A percentile compares a stretch with the other conserved stretches of the same genome.
These are phyloP conservation scores for Pseudolaguvia tuberculata DNA, from an alignment of 2,113 vertebrate genomes.

Conservation along the genomic window DNA sequence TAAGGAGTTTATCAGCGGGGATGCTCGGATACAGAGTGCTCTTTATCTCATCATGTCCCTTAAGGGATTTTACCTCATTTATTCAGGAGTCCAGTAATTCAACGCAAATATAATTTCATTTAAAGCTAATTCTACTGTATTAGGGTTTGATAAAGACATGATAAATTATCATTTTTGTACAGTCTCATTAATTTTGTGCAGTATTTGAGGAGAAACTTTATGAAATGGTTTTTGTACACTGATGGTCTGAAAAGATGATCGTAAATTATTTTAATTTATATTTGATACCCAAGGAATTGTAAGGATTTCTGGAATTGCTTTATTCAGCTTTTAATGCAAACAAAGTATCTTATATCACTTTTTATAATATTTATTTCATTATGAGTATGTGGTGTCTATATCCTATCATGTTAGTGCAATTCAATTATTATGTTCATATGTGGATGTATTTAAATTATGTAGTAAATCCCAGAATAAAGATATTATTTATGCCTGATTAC, in stretches of 20 bases:
- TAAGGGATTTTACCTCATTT: conserved; percentile 71
- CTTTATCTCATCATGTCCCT: conserved; percentile 59
- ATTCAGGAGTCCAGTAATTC: conserved; percentile 73
- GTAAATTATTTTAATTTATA: conserved; percentile 68
- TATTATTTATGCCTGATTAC: not conserved
- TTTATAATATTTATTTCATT: conserved; percentile 38
- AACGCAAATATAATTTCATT: conserved; percentile 76
- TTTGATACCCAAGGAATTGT: conserved; percentile 57
- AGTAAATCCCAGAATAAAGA: not conserved
- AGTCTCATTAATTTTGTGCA: conserved; percentile 61
- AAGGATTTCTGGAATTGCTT: conserved; percentile 49
- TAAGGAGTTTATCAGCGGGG: conserved; percentile 42
- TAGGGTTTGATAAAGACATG: conserved; percentile 77
- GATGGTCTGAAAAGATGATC: conserved; percentile 57
- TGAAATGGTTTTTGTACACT: conserved; percentile 40
- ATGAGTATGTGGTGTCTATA: not conserved
- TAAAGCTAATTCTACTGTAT: conserved; percentile 73
- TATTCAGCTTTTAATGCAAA: conserved; percentile 55
- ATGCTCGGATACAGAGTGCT: conserved; percentile 35
- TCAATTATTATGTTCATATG: not conserved
- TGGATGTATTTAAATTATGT: not conserved
- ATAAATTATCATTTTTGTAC: conserved; percentile 69
- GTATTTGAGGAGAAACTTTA: conserved; percentile 44
- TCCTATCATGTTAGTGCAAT: not conserved
- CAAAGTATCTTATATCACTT: conserved; percentile 42